phyloP scores from a whole-genome alignment of 2,797 vertebrate species.

The Fistularia tabacaria region DNA sequence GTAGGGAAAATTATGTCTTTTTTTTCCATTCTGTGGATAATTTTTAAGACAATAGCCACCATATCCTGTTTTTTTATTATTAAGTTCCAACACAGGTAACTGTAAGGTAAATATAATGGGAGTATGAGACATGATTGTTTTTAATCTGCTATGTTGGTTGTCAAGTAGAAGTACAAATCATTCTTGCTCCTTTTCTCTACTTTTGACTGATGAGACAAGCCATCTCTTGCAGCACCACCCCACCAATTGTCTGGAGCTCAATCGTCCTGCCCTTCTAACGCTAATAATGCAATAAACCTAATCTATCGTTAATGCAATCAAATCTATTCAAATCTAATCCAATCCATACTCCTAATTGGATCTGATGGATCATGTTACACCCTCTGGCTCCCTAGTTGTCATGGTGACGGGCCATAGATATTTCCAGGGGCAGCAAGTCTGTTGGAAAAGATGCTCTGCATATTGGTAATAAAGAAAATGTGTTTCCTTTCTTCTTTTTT shows the following conservation, averaged over 20 bases:
- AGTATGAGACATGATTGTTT: too few relatives aligned
- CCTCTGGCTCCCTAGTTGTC: conserved; percentile 59
- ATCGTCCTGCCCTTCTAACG: conserved; percentile 49
- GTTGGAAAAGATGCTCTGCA: conserved; percentile 25
- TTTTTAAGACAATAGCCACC: too few relatives aligned
- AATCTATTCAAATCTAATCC: conserved; percentile 67
- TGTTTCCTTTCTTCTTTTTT: too few relatives aligned
- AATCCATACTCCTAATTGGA: conserved; percentile 62
- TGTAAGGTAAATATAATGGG: too few relatives aligned
- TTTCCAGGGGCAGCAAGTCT: conserved; percentile 20
- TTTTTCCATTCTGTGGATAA: too few relatives aligned
- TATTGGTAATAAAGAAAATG: conserved; percentile 38
- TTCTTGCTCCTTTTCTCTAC: conserved; percentile 12
- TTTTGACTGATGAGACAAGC: conserved; percentile 21
- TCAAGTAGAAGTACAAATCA: not conserved
- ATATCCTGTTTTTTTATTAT: too few relatives aligned
- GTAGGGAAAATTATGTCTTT: too few relatives aligned
- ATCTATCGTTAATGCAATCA: conserved; percentile 67
- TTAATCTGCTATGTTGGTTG: too few relatives aligned
- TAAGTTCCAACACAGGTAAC: too few relatives aligned
- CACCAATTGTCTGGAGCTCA: conserved; percentile 35
- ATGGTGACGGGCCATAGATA: conserved; percentile 49
- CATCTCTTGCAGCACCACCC: conserved; percentile 9
- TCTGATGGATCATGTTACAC: conserved; percentile 63
- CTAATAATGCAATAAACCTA: conserved; percentile 62